Conservation (phyloP, 2,113 vertebrate species). For the Tachysurus vachellii region DNA sequence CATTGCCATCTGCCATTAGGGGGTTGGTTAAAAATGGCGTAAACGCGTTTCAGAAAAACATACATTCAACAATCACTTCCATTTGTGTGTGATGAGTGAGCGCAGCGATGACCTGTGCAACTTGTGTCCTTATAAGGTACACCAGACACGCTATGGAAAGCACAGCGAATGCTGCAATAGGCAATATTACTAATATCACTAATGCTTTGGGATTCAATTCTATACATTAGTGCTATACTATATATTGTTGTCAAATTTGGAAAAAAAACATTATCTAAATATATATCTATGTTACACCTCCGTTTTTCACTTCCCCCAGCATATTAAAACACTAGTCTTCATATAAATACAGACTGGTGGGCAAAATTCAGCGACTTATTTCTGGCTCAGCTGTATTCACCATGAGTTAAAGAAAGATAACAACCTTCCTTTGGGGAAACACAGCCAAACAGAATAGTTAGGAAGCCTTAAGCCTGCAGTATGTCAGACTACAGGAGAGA, state of each 20-base stretch:
- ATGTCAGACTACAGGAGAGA: not conserved
- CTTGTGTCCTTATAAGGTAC: not conserved
- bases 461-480: not conserved
- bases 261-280: not conserved
- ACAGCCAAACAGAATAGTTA: not conserved
- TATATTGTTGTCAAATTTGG: not conserved
- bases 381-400: not conserved
- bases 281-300: not conserved
- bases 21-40: not conserved
- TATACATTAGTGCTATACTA: not conserved
- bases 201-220: not conserved
- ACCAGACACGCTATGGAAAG: not conserved
- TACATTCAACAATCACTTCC: not conserved
- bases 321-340: not conserved
- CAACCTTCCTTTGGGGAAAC: not conserved
- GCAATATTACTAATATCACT: too few relatives aligned
- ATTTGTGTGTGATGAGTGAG: not conserved
- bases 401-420: not conserved
- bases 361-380: not conserved
- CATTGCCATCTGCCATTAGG: not conserved
- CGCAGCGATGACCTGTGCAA: not conserved
- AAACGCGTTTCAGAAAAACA: not conserved
- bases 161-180: not conserved
- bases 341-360: not conserved
- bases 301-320: not conserved